Evolutionary conservation across 2,888 invertebrate genomes (phyloP).

Genomic region (Metacarcinus magister): DNA sequence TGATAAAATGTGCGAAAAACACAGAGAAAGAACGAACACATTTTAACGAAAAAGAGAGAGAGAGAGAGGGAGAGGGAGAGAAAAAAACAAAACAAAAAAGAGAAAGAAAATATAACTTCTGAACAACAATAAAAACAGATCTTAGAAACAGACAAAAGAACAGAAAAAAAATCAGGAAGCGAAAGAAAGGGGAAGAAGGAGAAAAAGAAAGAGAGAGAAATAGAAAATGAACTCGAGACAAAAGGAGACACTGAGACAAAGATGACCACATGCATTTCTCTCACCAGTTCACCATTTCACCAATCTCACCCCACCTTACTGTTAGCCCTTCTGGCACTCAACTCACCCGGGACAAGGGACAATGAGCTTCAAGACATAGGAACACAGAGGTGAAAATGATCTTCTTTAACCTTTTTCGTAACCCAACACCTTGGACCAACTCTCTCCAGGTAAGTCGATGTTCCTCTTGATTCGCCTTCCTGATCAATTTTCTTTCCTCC

Average conservation of each 20-base stretch:
- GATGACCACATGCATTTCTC: constrained; percentile 27
- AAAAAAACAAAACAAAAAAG: background rate
- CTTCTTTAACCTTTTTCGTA: background rate
- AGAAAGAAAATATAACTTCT: too few relatives aligned
- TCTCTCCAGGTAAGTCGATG: background rate
- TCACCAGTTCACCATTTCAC: background rate
- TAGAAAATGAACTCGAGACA: background rate
- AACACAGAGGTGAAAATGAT: background rate
- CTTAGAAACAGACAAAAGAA: background rate
- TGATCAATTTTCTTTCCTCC: background rate
- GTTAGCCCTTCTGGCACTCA: background rate
- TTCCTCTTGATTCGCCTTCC: background rate
- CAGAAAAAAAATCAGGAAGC: background rate
- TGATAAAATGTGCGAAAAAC: background rate
- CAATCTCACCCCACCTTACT: background rate
- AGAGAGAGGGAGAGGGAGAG: too few relatives aligned
- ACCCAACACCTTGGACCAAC: background rate
- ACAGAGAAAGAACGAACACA: background rate
- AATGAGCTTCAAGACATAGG: background rate
- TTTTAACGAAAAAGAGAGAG: background rate
- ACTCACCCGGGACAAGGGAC: background rate
- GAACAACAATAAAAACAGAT: background rate
- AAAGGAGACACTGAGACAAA: background rate
- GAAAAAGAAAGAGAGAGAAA: background rate
- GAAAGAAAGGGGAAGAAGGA: background rate